Evolutionary conservation across 2,113 vertebrate genomes (phyloP).

Genomic region (Camelus dromedarius): DNA sequence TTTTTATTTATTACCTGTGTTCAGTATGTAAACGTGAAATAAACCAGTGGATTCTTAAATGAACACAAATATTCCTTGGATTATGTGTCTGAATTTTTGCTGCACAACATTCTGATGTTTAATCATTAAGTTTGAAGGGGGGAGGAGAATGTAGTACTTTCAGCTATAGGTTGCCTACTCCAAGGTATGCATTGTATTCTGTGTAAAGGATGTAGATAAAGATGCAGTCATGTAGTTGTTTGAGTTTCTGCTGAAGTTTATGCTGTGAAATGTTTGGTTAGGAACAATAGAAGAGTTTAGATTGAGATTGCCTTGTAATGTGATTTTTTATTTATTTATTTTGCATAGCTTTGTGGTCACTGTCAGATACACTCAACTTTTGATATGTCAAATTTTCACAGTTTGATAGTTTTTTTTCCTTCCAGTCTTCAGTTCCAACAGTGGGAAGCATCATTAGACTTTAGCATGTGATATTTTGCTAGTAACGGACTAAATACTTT

Average conservation of each 20-base stretch:
- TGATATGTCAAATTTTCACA: constrained; percentile 82
- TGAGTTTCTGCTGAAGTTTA: constrained; percentile 81
- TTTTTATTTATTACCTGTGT: constrained; percentile 94
- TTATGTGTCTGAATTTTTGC: constrained; percentile 89
- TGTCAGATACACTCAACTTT: constrained; percentile 81
- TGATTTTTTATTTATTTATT: constrained; percentile 75
- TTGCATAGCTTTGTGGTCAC: constrained; percentile 84
- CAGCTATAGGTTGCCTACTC: constrained; percentile 76
- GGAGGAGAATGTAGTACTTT: constrained; percentile 84
- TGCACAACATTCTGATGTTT: constrained; percentile 85
- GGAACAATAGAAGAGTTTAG: constrained; percentile 74
- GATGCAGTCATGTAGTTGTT: constrained; percentile 77
- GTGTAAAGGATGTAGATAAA: constrained; percentile 83
- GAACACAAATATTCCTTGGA: constrained; percentile 88
- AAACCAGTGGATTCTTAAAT: constrained; percentile 89
- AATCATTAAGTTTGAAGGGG: constrained; percentile 84
- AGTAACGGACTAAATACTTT: constrained; percentile 83
- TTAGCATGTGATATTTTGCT: constrained; percentile 82
- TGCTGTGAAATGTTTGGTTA: constrained; percentile 84
- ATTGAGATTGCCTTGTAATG: constrained; percentile 80
- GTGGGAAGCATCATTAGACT: constrained; percentile 91
- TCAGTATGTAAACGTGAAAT: constrained; percentile 92
- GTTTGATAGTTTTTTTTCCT: constrained; percentile 78
- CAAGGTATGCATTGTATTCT: constrained; percentile 82
- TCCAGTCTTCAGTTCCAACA: constrained; percentile 77